These are phyloP conservation scores for Fabriciana adippe DNA, from an alignment of 2,888 invertebrate species.

Conservation along the genomic window DNA sequence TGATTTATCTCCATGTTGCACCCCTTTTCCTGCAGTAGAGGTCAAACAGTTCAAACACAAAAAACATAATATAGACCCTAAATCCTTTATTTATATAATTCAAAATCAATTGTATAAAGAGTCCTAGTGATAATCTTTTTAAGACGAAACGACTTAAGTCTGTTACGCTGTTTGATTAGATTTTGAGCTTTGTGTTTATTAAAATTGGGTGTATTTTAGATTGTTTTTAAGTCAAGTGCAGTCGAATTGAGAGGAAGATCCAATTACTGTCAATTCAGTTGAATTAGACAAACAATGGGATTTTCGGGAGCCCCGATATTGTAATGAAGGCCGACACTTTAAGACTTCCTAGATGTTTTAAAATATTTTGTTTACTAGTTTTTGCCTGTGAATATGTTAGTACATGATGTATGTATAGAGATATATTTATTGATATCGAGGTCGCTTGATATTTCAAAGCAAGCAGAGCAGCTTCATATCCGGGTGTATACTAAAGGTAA, in stretches of 20 bases:
- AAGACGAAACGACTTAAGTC: conserved; percentile 38
- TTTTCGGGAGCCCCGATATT: conserved; percentile 54
- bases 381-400: background rate
- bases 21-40: conserved; percentile 59
- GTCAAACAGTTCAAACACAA: conserved; percentile 46
- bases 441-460: too few species aligned
- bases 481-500: too few species aligned
- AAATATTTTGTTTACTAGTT: conserved; percentile 11
- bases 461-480: too few species aligned
- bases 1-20: conserved; percentile 49
- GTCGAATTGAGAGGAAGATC: conserved; percentile 61
- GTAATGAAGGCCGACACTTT: conserved; percentile 38
- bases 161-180: conserved; percentile 4
- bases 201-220: conserved; percentile 20
- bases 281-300: conserved; percentile 63
- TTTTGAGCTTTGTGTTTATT: conserved; percentile 12
- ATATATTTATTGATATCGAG: too few species aligned
- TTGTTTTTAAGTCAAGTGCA: conserved; percentile 49
- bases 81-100: conserved; percentile 1
- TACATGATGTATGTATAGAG: too few species aligned
- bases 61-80: conserved; percentile 37
- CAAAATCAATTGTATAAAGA: conserved; percentile 33
- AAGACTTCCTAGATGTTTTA: conserved; percentile 34
- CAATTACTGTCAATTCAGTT: conserved; percentile 69
- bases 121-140: conserved; percentile 13